Base-by-base conservation (phyloP, 2,888 invertebrate species). In the Chaetogeoica ovagalla region DNA sequence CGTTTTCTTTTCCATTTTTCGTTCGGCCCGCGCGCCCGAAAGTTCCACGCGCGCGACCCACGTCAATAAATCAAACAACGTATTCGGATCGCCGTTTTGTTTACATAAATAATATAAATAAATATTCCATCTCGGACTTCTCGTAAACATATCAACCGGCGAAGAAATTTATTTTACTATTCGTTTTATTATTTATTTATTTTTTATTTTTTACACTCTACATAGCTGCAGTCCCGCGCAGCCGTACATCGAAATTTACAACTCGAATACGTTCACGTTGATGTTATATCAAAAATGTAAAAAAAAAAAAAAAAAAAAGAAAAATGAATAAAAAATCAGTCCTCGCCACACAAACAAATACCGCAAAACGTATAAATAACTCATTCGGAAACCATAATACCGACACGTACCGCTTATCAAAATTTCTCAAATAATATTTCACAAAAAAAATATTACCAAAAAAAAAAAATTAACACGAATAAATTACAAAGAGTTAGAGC, bases 51-150 rank as follows among this genome's bases (percentile, higher is more conserved):
- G 5, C 19, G 77, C 70, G 77, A 79, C 77, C 77, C 77, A 70
- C 69, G 77, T 79, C 77, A 79, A 79, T 79, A 79, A 79, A 79
- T 79, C 77, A 79, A 79, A 79, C 62, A 63, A 70, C 77, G 70
- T 13, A 52, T 48, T 77, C 77, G 62, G 70, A 79, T 79, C 77
- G 77, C 77, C 77, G 77, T 79, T 79, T 79, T 79, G 77, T 79
- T 79, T 79, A 79, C 77, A 79, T 79, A 79, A 79, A 79, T 79
- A 79, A 79, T 70, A 79, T 30, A 30, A 30, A 30, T 30, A 30
- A 30, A 30, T 76, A 77, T 77, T 77, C 77, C 52, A 69, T 62
- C 57, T 77, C 62, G 77, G 70, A 79, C 77, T 39, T 70, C 69
- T 79, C 70, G 70, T 71, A 70, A 70, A 70, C 77, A 79, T 63